Conservation (phyloP, 2,113 vertebrate species). For the Chamaea fasciata region DNA sequence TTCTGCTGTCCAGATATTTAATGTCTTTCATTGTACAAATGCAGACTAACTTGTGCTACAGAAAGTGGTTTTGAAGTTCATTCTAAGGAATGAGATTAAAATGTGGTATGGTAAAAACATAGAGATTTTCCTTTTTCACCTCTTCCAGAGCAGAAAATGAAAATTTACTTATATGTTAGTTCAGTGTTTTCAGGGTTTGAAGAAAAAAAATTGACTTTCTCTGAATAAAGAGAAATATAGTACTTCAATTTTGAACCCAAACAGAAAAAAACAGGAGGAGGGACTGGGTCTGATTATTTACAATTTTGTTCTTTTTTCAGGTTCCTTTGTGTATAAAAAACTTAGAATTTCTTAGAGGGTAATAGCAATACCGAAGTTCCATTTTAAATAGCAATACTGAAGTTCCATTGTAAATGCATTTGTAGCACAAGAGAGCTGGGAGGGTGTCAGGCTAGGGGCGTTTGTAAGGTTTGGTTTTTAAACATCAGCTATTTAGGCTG, state of each 20-base stretch:
- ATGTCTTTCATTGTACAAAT: background rate
- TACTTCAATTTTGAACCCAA: background rate
- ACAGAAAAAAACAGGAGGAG: background rate
- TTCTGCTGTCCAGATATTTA: background rate
- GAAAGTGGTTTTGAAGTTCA: background rate
- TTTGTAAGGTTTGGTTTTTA: background rate
- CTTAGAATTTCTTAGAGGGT: background rate
- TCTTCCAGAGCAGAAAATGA: background rate
- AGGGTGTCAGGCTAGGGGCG: rapidly evolving
- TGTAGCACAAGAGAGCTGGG: background rate
- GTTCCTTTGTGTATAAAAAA: background rate
- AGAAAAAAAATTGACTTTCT: background rate
- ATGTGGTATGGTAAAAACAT: background rate
- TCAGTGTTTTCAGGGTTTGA: background rate
- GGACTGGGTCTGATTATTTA: background rate
- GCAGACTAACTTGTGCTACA: background rate
- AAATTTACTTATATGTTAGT: background rate
- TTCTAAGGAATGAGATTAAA: background rate
- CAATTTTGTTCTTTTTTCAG: background rate
- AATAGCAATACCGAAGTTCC: background rate
- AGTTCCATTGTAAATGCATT: background rate
- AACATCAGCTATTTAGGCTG: background rate
- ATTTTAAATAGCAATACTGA: background rate
- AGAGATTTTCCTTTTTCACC: background rate
- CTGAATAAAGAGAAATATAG: background rate